Evolutionary conservation across 2,888 invertebrate genomes (phyloP), one percentile per base, ranked within the genome.

Genomic region (Lutraria lutraria): DNA sequence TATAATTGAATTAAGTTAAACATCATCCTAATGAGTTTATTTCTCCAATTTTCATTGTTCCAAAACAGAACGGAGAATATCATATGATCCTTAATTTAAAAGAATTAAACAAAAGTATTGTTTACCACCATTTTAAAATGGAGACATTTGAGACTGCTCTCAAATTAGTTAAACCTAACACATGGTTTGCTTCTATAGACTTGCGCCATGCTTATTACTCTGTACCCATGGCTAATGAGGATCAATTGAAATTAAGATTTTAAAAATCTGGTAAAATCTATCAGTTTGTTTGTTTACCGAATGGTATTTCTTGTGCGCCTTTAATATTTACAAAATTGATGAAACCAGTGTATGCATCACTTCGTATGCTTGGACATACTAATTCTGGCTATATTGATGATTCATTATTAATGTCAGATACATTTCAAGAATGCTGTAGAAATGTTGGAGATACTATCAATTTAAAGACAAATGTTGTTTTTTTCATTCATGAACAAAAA

Each of bases 361-460:
- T 93, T 13, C 63, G 91, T 34, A 80, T 53, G 29, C 83, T 81
- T 29, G 92, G 92, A 4, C 84, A 89, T 83, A 56, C 85, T 25
- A 83, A 68, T 31, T 85, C 86, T 53, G 87, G 87, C n/a, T 93
- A 92, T 68, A 94, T 93, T 60, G 92, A 94, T 88, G 93, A 93
- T 88, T 87, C 68, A 86, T 80, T 88, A 15, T 31, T 90, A 21
- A n/a, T 29, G 19, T 85, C 72, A 21, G 68, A 83, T 80, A 82
- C n/a, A n/a, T n/a, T n/a, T n/a, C n/a, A n/a, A n/a, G n/a, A n/a
- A n/a, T n/a, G n/a, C n/a, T n/a, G n/a, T 85, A 29, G 79, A 56
- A 89, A 76, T 86, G 72, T 87, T 21, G n/a, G 52, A 31, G 85
- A 83, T 16, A 86, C 88, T 53, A 16, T 72, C 21, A 76, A 53